Evolutionary conservation across 1,140 invertebrate species (phyloP), one percentile per base, ranked within the genome.

Genomic region (Maniola jurtina): DNA sequence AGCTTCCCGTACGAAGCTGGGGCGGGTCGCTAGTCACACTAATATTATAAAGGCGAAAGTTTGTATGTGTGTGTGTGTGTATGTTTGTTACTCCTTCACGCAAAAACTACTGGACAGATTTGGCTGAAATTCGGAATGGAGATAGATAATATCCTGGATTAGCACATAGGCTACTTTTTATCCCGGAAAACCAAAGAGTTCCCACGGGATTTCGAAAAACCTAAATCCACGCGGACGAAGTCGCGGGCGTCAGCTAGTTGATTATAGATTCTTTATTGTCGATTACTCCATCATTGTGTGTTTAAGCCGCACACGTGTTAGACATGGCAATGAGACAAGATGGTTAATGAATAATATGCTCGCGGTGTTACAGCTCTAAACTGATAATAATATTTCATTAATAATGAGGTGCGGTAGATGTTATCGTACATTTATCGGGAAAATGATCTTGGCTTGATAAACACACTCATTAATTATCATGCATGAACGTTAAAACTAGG

Each of bases 291-390:
- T 54, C 38, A 47, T 66, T 66, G 36, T 38, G 57, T 10, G 60
- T 66, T 33, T 55, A 40, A 66, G 60, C 64, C 33, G 60, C 54
- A 68, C 66, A 58, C 56, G 54, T 68, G 66, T 62, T 52, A 16
- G 45, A 68, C 60, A 68, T 68, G 66, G 60, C 66, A 68, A 61
- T 63, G 34, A 36, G 42, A 68, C 60, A 68, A 63, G 58, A 15
- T 47, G 47, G 2, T 40, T 62, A 68, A 68, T 68, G 60, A 68
- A 54, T 25, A 52, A 63, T 50, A 62, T 33, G 35, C 14, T 52
- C 13, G 42, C 36, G 15, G 60, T 55, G 13, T 60, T 62, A 58
- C 59, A 61, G 8, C 14, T 58, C 16, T 34, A 34, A 57, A 61
- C 60, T 66, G 25, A 25, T 25, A 25, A 25, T 35, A 66, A 66